These are phyloP conservation scores for Saimiri boliviensis DNA, from an alignment of 2,113 vertebrate species.

Conservation along the genomic window DNA sequence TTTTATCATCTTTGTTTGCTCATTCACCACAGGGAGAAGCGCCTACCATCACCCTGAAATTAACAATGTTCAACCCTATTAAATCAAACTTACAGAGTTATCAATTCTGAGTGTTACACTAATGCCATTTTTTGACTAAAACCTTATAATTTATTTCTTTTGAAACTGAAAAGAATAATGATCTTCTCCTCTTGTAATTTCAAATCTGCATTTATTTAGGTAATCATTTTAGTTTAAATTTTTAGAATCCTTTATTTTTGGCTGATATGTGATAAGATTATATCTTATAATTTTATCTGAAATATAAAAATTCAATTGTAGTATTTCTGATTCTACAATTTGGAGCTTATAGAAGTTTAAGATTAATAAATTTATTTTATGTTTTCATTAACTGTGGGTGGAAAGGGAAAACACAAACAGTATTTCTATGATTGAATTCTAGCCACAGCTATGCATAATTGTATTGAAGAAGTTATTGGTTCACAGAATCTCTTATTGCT, in stretches of 20 bases:
- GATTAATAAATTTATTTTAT: slow-evolving; percentile 4
- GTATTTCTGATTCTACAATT: background rate
- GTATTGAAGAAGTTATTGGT: background rate
- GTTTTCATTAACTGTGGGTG: background rate
- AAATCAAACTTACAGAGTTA: slow-evolving; percentile 26
- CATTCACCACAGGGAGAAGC: background rate
- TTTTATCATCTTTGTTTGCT: slow-evolving; percentile 56
- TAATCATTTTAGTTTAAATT: background rate
- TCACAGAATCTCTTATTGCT: background rate
- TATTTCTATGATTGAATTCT: background rate
- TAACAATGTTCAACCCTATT: slow-evolving; percentile 41
- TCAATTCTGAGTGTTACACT: background rate
- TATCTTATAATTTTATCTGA: background rate
- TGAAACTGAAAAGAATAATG: background rate
- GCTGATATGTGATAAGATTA: background rate
- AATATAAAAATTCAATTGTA: background rate
- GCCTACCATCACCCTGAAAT: slow-evolving; percentile 25
- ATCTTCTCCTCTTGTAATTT: background rate
- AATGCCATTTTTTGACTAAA: slow-evolving; percentile 11
- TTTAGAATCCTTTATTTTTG: background rate
- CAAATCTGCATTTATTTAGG: slow-evolving; percentile 10
- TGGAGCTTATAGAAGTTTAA: background rate
- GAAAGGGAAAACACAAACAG: background rate
- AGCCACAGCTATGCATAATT: background rate
- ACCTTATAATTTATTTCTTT: background rate